Conservation (phyloP, 1,140 invertebrate species). For the Calliopsis andreniformis region DNA sequence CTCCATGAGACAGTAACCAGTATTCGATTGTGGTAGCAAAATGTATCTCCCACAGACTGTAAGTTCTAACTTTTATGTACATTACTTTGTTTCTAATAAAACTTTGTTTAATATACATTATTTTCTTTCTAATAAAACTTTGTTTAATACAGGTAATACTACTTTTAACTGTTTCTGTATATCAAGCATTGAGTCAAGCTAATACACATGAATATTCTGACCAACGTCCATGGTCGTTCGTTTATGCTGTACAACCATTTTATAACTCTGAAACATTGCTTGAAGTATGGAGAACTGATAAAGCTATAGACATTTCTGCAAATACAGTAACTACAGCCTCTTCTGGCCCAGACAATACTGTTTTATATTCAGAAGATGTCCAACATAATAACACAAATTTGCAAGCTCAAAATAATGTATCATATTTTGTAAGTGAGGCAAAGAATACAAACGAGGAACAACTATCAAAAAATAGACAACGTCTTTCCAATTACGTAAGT, state of each 20-base stretch:
- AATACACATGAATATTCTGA: constrained; percentile 45
- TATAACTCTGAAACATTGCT: constrained; percentile 57
- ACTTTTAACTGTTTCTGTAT: constrained; percentile 11
- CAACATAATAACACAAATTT: constrained; percentile 5
- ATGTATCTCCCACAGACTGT: constrained; percentile 53
- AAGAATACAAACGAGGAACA: constrained; percentile 26
- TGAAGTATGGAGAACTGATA: constrained; percentile 43
- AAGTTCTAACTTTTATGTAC: constrained; percentile 37
- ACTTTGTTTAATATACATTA: constrained; percentile 29
- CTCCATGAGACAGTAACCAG: constrained; percentile 14
- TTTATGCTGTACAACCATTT: constrained; percentile 52
- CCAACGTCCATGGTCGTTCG: constrained; percentile 45
- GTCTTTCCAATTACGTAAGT: constrained; percentile 37
- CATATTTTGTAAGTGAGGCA: constrained; percentile 9
- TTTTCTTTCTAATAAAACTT: constrained; percentile 4
- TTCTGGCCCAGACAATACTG: neutral
- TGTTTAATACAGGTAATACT: constrained; percentile 10
- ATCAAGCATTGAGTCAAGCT: constrained; percentile 33
- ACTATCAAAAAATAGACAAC: constrained; percentile 28
- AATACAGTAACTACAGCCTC: constrained; percentile 15
- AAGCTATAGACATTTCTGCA: constrained; percentile 22
- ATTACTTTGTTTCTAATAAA: constrained; percentile 17
- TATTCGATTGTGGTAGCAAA: constrained; percentile 22
- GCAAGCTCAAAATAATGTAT: constrained; percentile 10
- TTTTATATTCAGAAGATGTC: constrained; percentile 1